phyloP scores from a whole-genome alignment of 2,797 vertebrate genomes.

The Garrulus glandarius region DNA sequence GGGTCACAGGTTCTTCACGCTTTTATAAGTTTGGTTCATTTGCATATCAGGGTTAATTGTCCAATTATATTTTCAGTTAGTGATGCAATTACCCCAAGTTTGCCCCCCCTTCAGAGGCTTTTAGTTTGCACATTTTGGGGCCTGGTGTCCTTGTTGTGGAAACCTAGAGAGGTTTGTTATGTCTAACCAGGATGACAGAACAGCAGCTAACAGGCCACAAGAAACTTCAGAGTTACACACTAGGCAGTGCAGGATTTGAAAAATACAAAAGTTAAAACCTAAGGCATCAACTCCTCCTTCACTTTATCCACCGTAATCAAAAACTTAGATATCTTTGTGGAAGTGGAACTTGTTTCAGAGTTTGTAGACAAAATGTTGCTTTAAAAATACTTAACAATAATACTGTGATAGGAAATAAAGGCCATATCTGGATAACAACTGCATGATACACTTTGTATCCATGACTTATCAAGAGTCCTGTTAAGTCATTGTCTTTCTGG shows the following conservation, averaged over 20 bases:
- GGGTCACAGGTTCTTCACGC: accelerated
- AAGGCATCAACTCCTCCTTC: not conserved
- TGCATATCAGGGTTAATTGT: not conserved
- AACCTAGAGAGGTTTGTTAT: not conserved
- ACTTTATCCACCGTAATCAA: not conserved
- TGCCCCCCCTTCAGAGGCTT: not conserved
- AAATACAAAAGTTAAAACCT: not conserved
- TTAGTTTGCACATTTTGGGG: not conserved
- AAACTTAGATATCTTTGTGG: not conserved
- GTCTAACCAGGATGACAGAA: not conserved
- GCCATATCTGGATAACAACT: not conserved
- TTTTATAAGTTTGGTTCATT: not conserved
- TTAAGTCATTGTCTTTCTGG: not conserved
- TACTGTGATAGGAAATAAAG: not conserved
- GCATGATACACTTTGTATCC: not conserved
- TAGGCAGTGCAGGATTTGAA: not conserved
- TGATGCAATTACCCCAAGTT: not conserved
- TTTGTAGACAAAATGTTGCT: not conserved
- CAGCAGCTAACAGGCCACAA: not conserved
- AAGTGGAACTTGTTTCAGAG: not conserved
- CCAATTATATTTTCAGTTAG: not conserved
- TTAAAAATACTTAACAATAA: not conserved
- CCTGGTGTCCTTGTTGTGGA: not conserved
- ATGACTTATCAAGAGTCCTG: not conserved
- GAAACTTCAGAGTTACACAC: not conserved